Evolutionary conservation across 2,888 invertebrate species (phyloP), one percentile per base, ranked within the genome.

Genomic region (Nudaria mundana): DNA sequence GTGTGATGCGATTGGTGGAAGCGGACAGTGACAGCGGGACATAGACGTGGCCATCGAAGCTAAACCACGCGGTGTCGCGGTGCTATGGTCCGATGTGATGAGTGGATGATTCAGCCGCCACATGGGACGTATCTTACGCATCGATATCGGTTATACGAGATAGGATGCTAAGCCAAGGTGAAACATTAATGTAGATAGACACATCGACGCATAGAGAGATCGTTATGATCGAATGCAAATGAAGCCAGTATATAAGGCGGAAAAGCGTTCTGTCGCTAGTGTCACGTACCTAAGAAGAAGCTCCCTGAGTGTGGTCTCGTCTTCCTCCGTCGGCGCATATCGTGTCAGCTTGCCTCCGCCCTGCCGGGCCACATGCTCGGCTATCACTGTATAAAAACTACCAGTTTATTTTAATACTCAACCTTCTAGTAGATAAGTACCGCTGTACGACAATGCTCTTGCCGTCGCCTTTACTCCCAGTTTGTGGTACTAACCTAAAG

Each of bases 251-350:
- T 66, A 64, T 72, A 75, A 82, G 81, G 83, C 82, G 68, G 65
- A 69, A 84, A 84, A 84, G 81, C 78, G 76, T 66, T 66, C 61
- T 64, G 57, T 56, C 72, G 67, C 78, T 80, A 81, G 72, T 74
- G 63, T 63, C 69, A 70, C 87, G 89, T 94, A 94, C 96, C 96
- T 96, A 94, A 96, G 94, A 91, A 96, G 95, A 92, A 96, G 93
- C 93, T 96, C 95, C 92, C 95, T 95, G 91, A 96, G 94, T 92
- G 95, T 96, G 89, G 95, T 94, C 92, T 96, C 96, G 93, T 96
- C 96, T 91, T 95, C 95, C 91, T 93, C 93, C 91, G 92, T 91
- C 93, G 93, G 92, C 92, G 93, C 93, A 94, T 94, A 92, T 92
- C 93, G 92, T 90, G 92, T 92, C 89, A 91, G 89, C 90, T 90